Percentiles rank a stretch among this genome's conserved stretches.
These are phyloP conservation scores for Lasioglossum vierecki DNA, from an alignment of 2,888 invertebrate species.

Conservation along the genomic window DNA sequence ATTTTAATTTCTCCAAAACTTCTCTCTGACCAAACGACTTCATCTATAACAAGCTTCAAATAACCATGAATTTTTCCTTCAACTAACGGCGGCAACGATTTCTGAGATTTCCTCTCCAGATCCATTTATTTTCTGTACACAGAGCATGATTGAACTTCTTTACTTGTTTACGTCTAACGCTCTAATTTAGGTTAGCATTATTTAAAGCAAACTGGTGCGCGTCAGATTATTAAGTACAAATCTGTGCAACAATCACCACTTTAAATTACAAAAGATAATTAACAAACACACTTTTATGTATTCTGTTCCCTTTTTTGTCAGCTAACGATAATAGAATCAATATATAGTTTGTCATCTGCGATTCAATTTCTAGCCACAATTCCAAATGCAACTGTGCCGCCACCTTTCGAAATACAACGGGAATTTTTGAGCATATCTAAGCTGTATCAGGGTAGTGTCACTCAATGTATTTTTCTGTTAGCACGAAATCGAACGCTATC, in stretches of 20 bases:
- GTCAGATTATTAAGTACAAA: background rate
- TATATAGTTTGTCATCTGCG: constrained; percentile 5
- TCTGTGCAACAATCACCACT: background rate
- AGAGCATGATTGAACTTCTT: constrained; percentile 52
- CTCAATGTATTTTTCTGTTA: too few species aligned
- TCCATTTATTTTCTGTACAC: constrained; percentile 72
- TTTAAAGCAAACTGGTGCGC: background rate
- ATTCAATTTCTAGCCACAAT: constrained; percentile 14
- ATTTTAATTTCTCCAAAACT: constrained; percentile 78
- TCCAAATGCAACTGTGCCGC: constrained; percentile 2
- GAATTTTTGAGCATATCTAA: too few species aligned
- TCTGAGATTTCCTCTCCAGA: constrained; percentile 68
- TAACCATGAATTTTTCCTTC: constrained; percentile 81
- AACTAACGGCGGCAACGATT: constrained; percentile 81
- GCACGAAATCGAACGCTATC: too few species aligned
- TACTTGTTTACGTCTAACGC: constrained; percentile 32
- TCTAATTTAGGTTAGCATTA: constrained; percentile 23
- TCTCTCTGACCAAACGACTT: constrained; percentile 79
- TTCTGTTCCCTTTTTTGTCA: background rate
- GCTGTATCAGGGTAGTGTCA: too few species aligned
- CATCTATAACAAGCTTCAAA: constrained; percentile 78
- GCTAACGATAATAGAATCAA: background rate
- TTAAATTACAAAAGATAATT: constrained; percentile 12
- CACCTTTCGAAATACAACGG: background rate
- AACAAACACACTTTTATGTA: constrained; percentile 1